phyloP scores from a whole-genome alignment of 92 coral and sea anemone species.

The Virgularia gustaviana region DNA sequence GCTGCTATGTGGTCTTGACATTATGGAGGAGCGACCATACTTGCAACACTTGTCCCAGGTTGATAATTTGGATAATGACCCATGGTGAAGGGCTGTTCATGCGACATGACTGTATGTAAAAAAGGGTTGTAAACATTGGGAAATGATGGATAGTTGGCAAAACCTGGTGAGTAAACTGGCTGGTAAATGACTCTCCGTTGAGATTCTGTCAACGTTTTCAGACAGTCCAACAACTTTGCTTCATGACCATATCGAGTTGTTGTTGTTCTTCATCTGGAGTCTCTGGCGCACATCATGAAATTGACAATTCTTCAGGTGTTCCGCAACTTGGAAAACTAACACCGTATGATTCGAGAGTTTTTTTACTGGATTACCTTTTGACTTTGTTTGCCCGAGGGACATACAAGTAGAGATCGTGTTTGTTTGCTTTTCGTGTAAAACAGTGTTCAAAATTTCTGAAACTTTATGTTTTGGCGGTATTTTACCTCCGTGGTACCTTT shows the following conservation, averaged over 20 bases:
- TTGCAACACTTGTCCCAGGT: too few species aligned
- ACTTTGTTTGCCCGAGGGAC: constrained; percentile 1
- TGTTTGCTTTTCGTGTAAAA: neutral
- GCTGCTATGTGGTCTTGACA: too few species aligned
- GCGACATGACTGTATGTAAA: too few species aligned
- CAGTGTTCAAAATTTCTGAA: neutral
- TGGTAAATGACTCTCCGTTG: neutral
- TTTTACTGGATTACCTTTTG: constrained; percentile 1
- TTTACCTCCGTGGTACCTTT: constrained; percentile 7
- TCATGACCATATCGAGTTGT: neutral
- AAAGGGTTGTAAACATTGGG: neutral
- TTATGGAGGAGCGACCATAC: too few species aligned
- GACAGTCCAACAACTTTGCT: neutral
- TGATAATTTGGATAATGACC: too few species aligned
- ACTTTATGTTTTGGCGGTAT: constrained; percentile 8
- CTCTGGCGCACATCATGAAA: neutral
- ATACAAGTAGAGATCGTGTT: neutral
- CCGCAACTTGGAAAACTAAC: neutral
- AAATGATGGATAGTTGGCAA: neutral
- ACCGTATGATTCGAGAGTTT: neutral
- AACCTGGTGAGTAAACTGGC: neutral
- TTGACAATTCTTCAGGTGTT: neutral
- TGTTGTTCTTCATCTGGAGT: neutral
- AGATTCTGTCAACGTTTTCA: neutral
- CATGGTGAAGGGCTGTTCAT: too few species aligned